Percentiles rank a stretch among this genome's conserved stretches.
phyloP scores from a whole-genome alignment of 2,113 vertebrate genomes.

The Alexandromys fortis region DNA sequence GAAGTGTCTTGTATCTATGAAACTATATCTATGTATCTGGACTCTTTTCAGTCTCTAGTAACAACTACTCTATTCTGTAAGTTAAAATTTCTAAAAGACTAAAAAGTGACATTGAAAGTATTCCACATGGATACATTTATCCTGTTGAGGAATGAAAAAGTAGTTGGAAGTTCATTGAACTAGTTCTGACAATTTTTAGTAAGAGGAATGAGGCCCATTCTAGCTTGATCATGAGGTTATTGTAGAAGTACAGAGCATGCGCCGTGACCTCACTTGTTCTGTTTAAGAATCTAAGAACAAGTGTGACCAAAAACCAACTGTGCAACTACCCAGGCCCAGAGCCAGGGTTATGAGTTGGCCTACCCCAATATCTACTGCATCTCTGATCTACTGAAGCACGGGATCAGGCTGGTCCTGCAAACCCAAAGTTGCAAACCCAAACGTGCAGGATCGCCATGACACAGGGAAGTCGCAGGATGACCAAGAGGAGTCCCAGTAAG shows the following conservation, averaged over 20 bases:
- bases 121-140: neutral
- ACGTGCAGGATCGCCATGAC: neutral
- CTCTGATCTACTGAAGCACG: neutral
- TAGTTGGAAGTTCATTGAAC: neutral
- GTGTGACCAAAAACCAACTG: neutral
- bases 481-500: neutral
- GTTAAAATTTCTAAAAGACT: neutral
- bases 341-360: neutral
- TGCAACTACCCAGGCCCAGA: neutral
- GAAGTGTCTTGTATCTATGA: neutral
- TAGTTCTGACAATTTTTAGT: neutral
- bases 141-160: neutral
- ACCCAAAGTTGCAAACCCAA: neutral
- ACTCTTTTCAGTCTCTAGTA: neutral
- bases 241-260: too few relatives aligned
- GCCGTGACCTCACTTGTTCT: too few relatives aligned
- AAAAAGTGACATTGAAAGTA: neutral
- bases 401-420: neutral
- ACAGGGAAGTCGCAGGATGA: neutral
- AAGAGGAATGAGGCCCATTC: neutral
- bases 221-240: neutral
- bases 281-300: neutral
- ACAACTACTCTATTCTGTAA: neutral
- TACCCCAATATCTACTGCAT: neutral
- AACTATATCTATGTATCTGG: neutral